A percentile compares a stretch with the other conserved stretches of the same genome.
Evolutionary conservation across 2,888 invertebrate genomes (phyloP).

Genomic region (Laspeyria flexula): DNA sequence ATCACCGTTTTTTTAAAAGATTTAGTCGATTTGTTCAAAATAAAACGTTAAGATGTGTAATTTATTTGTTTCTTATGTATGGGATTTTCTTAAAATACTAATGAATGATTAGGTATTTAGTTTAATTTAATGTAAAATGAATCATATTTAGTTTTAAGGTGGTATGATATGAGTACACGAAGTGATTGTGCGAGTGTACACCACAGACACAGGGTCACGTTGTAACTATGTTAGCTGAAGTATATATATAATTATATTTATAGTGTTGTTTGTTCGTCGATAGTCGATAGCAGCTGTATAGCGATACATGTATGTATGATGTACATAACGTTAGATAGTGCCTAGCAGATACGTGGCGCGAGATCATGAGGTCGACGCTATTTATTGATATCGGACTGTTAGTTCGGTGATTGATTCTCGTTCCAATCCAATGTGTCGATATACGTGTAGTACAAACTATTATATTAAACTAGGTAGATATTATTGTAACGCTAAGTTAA

Average conservation of each 20-base stretch:
- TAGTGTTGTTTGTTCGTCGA: not conserved
- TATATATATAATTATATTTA: not conserved
- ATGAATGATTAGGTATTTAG: no score
- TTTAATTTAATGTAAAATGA: no score
- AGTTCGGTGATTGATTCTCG: constrained; percentile 1
- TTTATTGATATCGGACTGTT: constrained; percentile 5
- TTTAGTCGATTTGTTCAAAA: no score
- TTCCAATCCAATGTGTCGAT: constrained; percentile 2
- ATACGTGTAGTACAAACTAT: constrained; percentile 14
- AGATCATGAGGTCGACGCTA: not conserved
- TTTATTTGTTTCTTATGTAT: no score
- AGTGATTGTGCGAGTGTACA: no score
- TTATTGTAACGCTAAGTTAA: not conserved
- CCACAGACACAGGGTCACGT: not conserved
- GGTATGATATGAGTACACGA: no score
- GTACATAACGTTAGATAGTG: constrained; percentile 7
- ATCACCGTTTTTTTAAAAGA: no score
- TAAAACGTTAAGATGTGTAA: no score
- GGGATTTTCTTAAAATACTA: no score
- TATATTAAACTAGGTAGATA: constrained; percentile 5
- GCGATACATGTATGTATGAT: no score
- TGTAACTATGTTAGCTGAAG: not conserved
- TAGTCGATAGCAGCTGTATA: not conserved
- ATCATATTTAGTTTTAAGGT: no score
- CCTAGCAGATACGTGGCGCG: not conserved